These are phyloP conservation scores for Neomonachus schauinslandi DNA, from an alignment of 2,113 vertebrate species.

Conservation along the genomic window DNA sequence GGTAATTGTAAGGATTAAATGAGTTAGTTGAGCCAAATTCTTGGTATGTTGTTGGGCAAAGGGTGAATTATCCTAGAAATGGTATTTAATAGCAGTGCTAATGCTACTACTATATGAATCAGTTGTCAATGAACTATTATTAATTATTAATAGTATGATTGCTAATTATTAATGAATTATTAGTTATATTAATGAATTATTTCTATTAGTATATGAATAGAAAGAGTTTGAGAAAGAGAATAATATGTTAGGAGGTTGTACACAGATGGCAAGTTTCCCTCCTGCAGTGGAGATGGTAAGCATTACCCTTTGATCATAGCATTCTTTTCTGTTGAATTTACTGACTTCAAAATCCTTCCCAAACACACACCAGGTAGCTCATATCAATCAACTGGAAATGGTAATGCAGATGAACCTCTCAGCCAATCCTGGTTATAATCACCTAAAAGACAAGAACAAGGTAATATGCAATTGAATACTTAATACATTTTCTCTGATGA, in stretches of 20 bases:
- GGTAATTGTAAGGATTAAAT: neutral
- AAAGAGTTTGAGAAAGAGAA: neutral
- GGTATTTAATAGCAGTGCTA: neutral
- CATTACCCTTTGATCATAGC: neutral
- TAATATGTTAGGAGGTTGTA: neutral
- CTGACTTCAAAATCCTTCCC: constrained; percentile 16
- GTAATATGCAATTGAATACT: neutral
- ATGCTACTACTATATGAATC: neutral
- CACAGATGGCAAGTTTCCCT: neutral
- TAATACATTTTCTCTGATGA: neutral
- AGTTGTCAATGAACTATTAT: neutral
- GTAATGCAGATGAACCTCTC: neutral
- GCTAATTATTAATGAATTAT: neutral
- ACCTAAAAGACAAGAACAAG: neutral
- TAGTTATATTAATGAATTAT: constrained; percentile 7
- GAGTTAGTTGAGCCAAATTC: neutral
- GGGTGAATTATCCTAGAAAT: neutral
- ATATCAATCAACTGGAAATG: neutral
- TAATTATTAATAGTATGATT: neutral
- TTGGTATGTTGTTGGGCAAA: constrained; percentile 22
- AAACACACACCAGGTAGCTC: neutral
- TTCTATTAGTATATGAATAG: neutral
- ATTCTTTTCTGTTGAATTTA: neutral
- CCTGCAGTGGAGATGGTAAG: neutral
- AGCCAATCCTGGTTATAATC: neutral